Evolutionary conservation across 2,888 invertebrate genomes (phyloP).

Genomic region (Pyrochroa serraticornis): DNA sequence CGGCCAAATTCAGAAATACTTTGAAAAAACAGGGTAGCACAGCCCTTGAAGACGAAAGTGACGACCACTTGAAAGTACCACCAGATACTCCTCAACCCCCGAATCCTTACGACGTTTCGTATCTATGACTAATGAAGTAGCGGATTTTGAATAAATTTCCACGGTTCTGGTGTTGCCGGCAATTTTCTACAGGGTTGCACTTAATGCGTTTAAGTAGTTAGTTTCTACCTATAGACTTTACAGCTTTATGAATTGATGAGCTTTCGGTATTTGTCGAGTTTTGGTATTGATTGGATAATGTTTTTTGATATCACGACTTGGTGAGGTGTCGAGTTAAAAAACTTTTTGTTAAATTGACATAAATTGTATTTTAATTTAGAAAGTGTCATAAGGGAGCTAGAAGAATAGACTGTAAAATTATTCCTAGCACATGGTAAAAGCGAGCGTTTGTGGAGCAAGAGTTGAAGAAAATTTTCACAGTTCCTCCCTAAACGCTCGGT

Average conservation of each 20-base stretch:
- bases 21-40: slow-evolving; percentile 44
- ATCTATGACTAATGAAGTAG: slow-evolving; percentile 16
- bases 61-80: slow-evolving; percentile 42
- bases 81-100: slow-evolving; percentile 31
- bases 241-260: too few relatives aligned
- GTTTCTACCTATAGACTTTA: too few relatives aligned
- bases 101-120: slow-evolving; percentile 35
- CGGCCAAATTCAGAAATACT: slow-evolving; percentile 47
- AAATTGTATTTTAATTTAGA: slow-evolving; percentile 41
- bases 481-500: slow-evolving; percentile 37
- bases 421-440: slow-evolving; percentile 31
- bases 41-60: slow-evolving; percentile 33
- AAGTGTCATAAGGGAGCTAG: slow-evolving; percentile 41
- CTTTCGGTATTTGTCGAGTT: too few relatives aligned
- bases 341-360: slow-evolving; percentile 37
- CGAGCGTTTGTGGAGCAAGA: slow-evolving; percentile 39
- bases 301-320: too few relatives aligned
- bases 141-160: neutral
- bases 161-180: slow-evolving; percentile 9
- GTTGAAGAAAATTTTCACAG: slow-evolving; percentile 9
- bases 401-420: slow-evolving; percentile 39
- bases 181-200: slow-evolving; percentile 1
- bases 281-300: too few relatives aligned
- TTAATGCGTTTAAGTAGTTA: too few relatives aligned
- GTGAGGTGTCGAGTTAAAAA: neutral